Base-by-base conservation (phyloP, 2,113 vertebrate species). In the Ibidorhyncha struthersii region DNA sequence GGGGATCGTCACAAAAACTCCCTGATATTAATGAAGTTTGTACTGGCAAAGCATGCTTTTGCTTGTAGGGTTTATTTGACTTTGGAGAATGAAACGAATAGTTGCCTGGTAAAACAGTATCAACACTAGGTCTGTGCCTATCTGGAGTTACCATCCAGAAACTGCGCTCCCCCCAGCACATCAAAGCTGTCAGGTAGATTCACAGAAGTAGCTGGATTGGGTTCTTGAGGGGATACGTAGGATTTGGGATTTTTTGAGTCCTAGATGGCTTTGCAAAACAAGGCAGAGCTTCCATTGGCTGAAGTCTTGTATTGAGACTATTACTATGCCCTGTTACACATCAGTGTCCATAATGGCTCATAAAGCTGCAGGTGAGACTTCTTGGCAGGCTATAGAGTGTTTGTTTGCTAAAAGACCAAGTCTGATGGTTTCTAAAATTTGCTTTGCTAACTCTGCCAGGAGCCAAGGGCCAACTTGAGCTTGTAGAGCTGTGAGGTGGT, bases 1-100 rank as follows among this genome's bases (percentile, higher is more conserved):
- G 59, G 55, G 91, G 66, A 96, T 95, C 74, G 62, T 62, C 62
- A 30, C 71, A 88, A 89, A 96, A 81, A 82, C n/a, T 26, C 74
- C 71, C 63, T 59, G 55, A 66, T 91, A 78, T 80, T 86, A 87
- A 67, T n/a, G 49, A 53, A 58, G 74, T 82, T 92, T 90, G 52
- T 95, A 63, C 84, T 86, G 87, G 89, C 89, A 93, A 80, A 71
- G 41, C 1, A 0, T 58, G 43, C 63, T 88, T 94, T 82, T 77
- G 45, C 81, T 87, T 22, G 66, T 71, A 47, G 71, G 61, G 49
- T 82, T 95, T 74, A 62, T 94, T 85, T 91, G 78, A 22, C 58
- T 96, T 85, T 17, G 62, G 93, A 94, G 78, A 77, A 45, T 22
- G 65, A 82, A 62, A 53, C 1, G 9, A 80, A 59, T 55, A 56